Base-by-base conservation (phyloP, 2,888 invertebrate genomes). In the Sturmia bella region DNA sequence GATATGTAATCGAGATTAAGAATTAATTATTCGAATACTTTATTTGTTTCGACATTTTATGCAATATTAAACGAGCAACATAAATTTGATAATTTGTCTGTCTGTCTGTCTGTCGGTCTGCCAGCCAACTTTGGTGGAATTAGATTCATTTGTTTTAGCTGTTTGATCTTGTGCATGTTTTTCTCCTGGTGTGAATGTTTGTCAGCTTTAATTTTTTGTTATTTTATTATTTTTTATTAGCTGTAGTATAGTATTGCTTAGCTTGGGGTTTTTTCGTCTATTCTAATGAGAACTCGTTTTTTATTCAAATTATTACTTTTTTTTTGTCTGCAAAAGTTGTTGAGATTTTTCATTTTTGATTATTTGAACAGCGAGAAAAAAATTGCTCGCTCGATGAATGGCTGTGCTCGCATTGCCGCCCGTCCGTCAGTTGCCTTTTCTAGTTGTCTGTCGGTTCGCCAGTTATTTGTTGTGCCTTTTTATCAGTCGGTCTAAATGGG, bases 341-440 rank as follows among this genome's bases (percentile, higher is more conserved):
- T 45, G 45, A 68, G 64, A 75, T 80, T 76, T 75, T 76, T 48
- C 27, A 56, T 68, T 69, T 77, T 59, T 80, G 63, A 76, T 81
- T 81, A 50, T 81, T 77, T 73, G 52, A 68, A 12, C 7, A 32
- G 9, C 3, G 6, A 32, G 7, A 32, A 32, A 50, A 41, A 64
- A 70, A 52, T 54, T 68, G 39, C 37, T 56, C 17, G 27, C 0
- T 13, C 11, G 37, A 7, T 59, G 32, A 9, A 41, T 59, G 63
- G 19, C 9, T 54, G 37, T 56, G 48, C 45, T 61, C 3, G 52
- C 61, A 52, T 68, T 45, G 39, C 12, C n/a, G 27, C 32, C 54
- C 3, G 57, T 39, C 54, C 3, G 57, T 39, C 50, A 24, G 24
- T 61, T 52, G 43, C 56, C 1, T 54, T 74, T 39, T 56, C 54